These are phyloP conservation scores for Agapornis canus DNA, from an alignment of 2,797 vertebrate genomes.

Conservation along the genomic window DNA sequence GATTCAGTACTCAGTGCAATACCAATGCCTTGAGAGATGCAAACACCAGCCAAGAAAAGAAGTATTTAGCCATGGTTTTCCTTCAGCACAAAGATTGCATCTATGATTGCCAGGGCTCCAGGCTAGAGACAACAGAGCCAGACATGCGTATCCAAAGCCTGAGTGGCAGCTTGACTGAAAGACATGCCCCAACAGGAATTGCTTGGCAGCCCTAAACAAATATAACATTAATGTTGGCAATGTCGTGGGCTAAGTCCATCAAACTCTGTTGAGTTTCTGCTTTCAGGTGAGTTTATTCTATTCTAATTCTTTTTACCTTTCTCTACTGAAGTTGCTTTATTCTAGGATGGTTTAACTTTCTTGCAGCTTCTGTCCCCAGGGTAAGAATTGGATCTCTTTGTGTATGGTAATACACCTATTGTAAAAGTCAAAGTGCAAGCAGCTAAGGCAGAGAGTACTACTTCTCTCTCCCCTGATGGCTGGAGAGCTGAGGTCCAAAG, in stretches of 20 bases:
- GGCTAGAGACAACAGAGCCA: neutral
- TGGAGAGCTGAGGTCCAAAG: neutral
- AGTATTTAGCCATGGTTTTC: neutral
- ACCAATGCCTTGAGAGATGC: neutral
- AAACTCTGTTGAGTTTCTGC: neutral
- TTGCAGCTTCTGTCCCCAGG: neutral
- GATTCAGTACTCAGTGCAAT: neutral
- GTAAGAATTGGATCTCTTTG: neutral
- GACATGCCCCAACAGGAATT: neutral
- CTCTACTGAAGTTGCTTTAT: neutral
- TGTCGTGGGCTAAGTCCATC: neutral
- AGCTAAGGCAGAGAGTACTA: neutral
- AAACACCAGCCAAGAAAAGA: neutral
- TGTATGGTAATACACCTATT: neutral
- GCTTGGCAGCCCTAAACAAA: neutral
- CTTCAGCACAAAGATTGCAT: neutral
- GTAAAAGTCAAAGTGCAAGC: neutral
- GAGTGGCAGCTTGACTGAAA: neutral
- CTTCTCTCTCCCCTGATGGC: neutral
- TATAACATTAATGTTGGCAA: neutral
- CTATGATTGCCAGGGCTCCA: neutral
- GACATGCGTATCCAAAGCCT: neutral
- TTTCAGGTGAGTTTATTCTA: neutral
- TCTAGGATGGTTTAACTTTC: neutral
- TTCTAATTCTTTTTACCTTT: neutral